Evolutionary conservation across 2,888 invertebrate species (phyloP).

Genomic region (Lepidochitona cinerea): DNA sequence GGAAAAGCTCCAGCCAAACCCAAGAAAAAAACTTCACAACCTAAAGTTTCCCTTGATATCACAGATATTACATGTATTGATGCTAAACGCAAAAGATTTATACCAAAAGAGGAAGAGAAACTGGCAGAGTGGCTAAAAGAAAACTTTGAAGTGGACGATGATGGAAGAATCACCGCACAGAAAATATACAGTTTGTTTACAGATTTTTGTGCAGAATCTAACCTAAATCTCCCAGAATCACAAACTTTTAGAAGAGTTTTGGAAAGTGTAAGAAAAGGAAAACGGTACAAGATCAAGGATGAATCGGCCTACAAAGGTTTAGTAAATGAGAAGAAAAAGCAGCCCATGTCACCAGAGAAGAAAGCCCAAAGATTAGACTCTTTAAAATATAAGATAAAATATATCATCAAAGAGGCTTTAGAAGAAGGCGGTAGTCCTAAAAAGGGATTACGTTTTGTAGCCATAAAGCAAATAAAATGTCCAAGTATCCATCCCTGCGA

Average conservation of each 20-base stretch:
- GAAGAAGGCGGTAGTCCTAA: slow-evolving; percentile 58
- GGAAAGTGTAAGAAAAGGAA: no score
- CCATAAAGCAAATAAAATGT: slow-evolving; percentile 51
- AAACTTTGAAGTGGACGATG: slow-evolving; percentile 54
- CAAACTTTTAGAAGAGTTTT: slow-evolving; percentile 52
- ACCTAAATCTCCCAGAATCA: slow-evolving; percentile 42
- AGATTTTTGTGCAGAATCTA: slow-evolving; percentile 49
- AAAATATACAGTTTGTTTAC: slow-evolving; percentile 57
- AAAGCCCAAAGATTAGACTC: slow-evolving; percentile 48
- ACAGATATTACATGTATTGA: no score
- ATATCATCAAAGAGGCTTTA: slow-evolving; percentile 58
- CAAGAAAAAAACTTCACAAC: no score
- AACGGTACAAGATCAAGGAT: slow-evolving; percentile 54
- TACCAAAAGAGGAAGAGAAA: slow-evolving; percentile 50
- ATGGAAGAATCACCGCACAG: slow-evolving; percentile 35
- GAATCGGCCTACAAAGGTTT: slow-evolving; percentile 58
- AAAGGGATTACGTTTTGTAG: slow-evolving; percentile 54
- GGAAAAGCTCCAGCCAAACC: no score
- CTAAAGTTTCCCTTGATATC: no score
- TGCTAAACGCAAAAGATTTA: slow-evolving; percentile 49
- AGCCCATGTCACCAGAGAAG: no score
- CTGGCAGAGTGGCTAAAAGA: slow-evolving; percentile 54
- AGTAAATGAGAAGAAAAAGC: slow-evolving; percentile 46
- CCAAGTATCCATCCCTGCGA: slow-evolving; percentile 61
- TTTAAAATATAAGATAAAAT: slow-evolving; percentile 55